Percentiles rank a stretch among this genome's conserved stretches.
phyloP scores from a whole-genome alignment of 2,888 invertebrate genomes.

The Ectemnius lituratus region DNA sequence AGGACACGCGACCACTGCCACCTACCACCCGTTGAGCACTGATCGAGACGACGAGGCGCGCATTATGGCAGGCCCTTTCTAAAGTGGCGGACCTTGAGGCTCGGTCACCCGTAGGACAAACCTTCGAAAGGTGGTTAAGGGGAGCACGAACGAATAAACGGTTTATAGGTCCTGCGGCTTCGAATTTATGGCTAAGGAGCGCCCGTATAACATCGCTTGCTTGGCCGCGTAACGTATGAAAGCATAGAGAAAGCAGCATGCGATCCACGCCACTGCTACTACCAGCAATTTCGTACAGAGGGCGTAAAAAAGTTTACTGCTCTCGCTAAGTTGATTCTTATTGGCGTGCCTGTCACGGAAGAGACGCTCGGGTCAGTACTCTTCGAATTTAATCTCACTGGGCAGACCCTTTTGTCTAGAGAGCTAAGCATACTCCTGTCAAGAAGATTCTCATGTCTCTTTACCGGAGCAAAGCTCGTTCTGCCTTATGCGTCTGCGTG shows the following conservation, averaged over 20 bases:
- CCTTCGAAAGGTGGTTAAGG: slow-evolving; percentile 46
- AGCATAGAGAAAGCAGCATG: slow-evolving; percentile 13
- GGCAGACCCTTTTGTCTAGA: no score
- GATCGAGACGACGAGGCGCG: slow-evolving; percentile 35
- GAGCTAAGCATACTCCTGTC: no score
- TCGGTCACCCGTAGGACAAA: slow-evolving; percentile 33
- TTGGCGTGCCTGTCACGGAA: slow-evolving; percentile 4
- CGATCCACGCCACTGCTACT: neutral
- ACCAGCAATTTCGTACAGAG: neutral
- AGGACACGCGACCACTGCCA: slow-evolving; percentile 58
- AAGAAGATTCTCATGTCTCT: no score
- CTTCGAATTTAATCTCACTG: no score
- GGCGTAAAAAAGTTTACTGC: slow-evolving; percentile 1
- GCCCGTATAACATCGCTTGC: slow-evolving; percentile 27
- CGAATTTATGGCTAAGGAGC: slow-evolving; percentile 45
- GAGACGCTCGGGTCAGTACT: neutral
- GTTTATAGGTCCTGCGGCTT: slow-evolving; percentile 46
- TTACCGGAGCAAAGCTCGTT: no score
- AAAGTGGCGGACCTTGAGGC: slow-evolving; percentile 49
- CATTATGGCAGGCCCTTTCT: slow-evolving; percentile 35
- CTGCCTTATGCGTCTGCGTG: no score
- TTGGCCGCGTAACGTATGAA: neutral
- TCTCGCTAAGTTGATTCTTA: slow-evolving; percentile 1
- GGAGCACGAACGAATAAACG: slow-evolving; percentile 47
- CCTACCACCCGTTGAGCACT: slow-evolving; percentile 26